A percentile compares a stretch with the other conserved stretches of the same genome.
phyloP scores from a whole-genome alignment of 2,888 invertebrate species.

The Epistrophella euchroma region DNA sequence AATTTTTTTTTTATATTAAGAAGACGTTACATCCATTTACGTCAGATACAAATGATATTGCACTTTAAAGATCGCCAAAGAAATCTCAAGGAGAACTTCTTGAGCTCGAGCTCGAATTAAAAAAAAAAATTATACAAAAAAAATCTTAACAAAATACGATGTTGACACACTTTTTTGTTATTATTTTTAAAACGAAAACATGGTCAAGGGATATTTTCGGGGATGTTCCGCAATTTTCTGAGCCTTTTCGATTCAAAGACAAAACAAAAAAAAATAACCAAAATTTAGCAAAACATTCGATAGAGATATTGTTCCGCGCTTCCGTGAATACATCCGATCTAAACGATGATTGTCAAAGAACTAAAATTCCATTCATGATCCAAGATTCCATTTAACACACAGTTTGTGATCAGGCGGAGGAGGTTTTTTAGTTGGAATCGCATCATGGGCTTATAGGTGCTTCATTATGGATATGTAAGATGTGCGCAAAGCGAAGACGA shows the following conservation, averaged over 20 bases:
- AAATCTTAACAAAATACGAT: not conserved
- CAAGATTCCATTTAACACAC: conserved; percentile 72
- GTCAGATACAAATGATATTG: conserved; percentile 71
- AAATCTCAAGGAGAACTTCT: conserved; percentile 72
- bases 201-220: conserved; percentile 21
- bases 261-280: not conserved
- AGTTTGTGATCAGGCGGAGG: conserved; percentile 26
- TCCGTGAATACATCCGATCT: conserved; percentile 79
- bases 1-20: conserved; percentile 28
- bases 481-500: conserved; percentile 16
- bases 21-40: conserved; percentile 72
- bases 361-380: conserved; percentile 80
- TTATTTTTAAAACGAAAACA: not conserved
- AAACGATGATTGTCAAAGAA: conserved; percentile 80
- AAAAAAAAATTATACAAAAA: not conserved
- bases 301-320: conserved; percentile 52
- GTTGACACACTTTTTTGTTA: conserved; percentile 11
- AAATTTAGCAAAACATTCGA: conserved; percentile 37
- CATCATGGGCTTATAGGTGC: conserved; percentile 33
- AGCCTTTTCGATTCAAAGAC: not conserved
- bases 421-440: conserved; percentile 8
- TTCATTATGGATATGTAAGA: conserved; percentile 47
- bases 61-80: conserved; percentile 73
- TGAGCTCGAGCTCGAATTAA: conserved; percentile 27
- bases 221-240: not conserved